Conservation (phyloP, 37 sponge, comb jelly and placozoan species). For the Cladorhizidae sp. region DNA sequence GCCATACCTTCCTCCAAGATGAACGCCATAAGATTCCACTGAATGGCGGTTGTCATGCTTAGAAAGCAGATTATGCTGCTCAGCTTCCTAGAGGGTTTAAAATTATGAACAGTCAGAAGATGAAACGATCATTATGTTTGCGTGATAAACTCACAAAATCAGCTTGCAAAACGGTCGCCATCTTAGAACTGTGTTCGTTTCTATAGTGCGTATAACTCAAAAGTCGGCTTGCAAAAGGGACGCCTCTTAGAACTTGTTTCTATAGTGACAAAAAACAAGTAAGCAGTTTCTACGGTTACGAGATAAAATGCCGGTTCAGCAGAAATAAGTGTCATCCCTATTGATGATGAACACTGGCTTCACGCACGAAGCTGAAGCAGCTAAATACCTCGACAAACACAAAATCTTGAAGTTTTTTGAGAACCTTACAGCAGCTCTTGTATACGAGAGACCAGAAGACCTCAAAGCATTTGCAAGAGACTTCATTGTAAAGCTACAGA, state of each 20-base stretch:
- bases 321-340: too few relatives aligned
- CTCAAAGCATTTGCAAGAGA: slow-evolving; percentile 76
- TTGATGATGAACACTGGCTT: neutral
- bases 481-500: slow-evolving; percentile 69
- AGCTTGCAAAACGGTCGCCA: too few relatives aligned
- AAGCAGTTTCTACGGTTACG: slow-evolving; percentile 2
- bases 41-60: slow-evolving; percentile 83
- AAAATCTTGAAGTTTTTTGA: slow-evolving; percentile 82
- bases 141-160: too few relatives aligned
- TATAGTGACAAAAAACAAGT: too few relatives aligned
- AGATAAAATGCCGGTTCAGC: neutral
- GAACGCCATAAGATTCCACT: slow-evolving; percentile 45
- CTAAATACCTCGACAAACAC: slow-evolving; percentile 78
- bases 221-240: too few relatives aligned
- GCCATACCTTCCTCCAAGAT: slow-evolving; percentile 72
- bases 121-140: too few relatives aligned
- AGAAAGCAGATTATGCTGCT: too few relatives aligned
- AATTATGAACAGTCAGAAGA: too few relatives aligned
- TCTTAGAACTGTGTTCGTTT: too few relatives aligned
- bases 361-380: slow-evolving; percentile 31
- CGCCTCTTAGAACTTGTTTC: too few relatives aligned
- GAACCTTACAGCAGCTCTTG: slow-evolving; percentile 80
- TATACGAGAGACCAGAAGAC: slow-evolving; percentile 81
- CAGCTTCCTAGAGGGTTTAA: too few relatives aligned
- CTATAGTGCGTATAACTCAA: too few relatives aligned